Conservation (phyloP, 2,797 vertebrate species). For the Falco naumanni region DNA sequence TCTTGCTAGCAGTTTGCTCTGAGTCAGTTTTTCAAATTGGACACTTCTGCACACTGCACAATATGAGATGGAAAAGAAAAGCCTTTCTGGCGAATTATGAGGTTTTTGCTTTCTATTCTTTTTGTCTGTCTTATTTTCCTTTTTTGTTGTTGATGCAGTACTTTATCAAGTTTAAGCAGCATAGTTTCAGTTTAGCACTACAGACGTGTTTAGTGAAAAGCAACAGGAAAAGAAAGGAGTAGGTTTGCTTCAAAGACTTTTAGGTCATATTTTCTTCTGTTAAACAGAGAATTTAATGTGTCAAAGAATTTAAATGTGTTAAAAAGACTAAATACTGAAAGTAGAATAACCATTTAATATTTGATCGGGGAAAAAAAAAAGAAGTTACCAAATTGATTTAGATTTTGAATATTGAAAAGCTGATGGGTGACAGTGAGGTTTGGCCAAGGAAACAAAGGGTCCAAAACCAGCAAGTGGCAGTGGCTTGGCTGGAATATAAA, state of each 20-base stretch:
- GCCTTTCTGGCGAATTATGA: background rate
- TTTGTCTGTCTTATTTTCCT: constrained; percentile 2
- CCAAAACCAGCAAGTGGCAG: constrained; percentile 7
- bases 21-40: constrained; percentile 21
- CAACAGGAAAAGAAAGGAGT: background rate
- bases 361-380: constrained; percentile 25
- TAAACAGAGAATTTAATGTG: constrained; percentile 29
- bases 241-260: constrained; percentile 3
- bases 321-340: constrained; percentile 35
- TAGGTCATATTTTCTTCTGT: constrained; percentile 5
- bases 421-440: constrained; percentile 35
- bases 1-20: background rate
- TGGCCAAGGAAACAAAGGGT: constrained; percentile 32
- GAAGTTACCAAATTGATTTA: constrained; percentile 26
- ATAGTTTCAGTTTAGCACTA: constrained; percentile 32
- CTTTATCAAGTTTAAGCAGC: constrained; percentile 36
- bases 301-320: constrained; percentile 9
- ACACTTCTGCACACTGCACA: background rate
- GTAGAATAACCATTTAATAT: constrained; percentile 39
- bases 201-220: background rate
- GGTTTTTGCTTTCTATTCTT: background rate
- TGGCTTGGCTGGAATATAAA: constrained; percentile 20
- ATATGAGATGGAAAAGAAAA: constrained; percentile 21
- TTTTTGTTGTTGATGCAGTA: constrained; percentile 2
- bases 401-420: constrained; percentile 50